Base-by-base conservation (phyloP, 2,797 vertebrate genomes). In the Parauchenoglanis ngamensis region DNA sequence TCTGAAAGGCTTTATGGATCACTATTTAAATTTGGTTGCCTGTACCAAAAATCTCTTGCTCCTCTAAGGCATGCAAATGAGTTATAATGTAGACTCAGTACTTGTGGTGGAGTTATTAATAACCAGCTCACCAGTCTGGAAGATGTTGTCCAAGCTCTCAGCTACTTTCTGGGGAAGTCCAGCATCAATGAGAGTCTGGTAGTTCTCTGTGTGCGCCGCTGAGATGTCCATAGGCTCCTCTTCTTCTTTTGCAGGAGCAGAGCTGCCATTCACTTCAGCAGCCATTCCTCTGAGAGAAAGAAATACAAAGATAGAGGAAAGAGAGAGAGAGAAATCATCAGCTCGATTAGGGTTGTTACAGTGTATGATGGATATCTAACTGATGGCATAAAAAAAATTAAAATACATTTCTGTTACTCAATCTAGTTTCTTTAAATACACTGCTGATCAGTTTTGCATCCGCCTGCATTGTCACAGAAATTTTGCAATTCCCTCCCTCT, bases 261-360 rank as follows among this genome's bases (percentile, higher is more conserved):
- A 97, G 96, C 97, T 97, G 95, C 98, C 98, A 95, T 99, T 99
- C 95, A 99, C 97, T 96, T 99, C 98, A 95, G 98, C 97, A 91
- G 95, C 97, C 98, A 98, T 96, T 96, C 96, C 97, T 95, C 49
- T 81, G 11, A 44, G 49, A 61, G 17, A 44, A 54, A 44, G 4
- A 3, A 28, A 57, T 5, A 86, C 35, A 21, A 5, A 35, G 3
- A 63, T 10, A 73, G 52, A 2, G 63, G 4, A 49, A 46, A 63
- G 61, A 80, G 56, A 80, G 31, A 82, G 35, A 12, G 35, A 72
- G 70, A 44, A 0, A 7, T 54, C 49, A 77, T 31, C 1, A 31
- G n/a, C 0, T 23, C 4, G 17, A n/a, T 2, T 21, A 7, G 0
- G 13, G 23, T 17, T 10, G n/a, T 21, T 77, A 21, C 6, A 28